Base-by-base conservation (phyloP, 2,113 vertebrate species). In the Aegotheles bennettii region DNA sequence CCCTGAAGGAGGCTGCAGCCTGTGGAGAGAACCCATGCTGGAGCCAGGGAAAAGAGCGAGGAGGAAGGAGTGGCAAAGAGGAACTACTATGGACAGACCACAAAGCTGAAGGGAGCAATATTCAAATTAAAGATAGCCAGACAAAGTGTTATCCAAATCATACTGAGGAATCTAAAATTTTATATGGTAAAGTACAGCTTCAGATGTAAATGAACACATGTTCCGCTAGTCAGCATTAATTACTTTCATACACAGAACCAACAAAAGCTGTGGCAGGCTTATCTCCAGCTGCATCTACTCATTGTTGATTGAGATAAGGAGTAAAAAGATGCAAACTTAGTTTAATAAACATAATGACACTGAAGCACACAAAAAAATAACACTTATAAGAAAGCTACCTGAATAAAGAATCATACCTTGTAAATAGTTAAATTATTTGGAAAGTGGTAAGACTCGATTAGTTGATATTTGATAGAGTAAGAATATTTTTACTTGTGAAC, bases 1-100 rank as follows among this genome's bases (percentile, higher is more conserved):
- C 33, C 21, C 28, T 36, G 51, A 60, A 60, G 19, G 11, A 21
- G 23, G 1, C 19, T 59, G 38, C 36, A 92, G 40, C 7, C 15
- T 2, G 0, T 18, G 24, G 29, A 85, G 8, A 60, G 12, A 23
- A 13, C 18, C 6, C 16, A 6, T 0, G 4, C 35, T 80, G 24
- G 21, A 25, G 11, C 12, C 43, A 13, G 19, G 4, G 3, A 42
- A 64, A 77, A 54, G 12, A 2, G 12, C 4, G 10, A 90, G 14
- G 6, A 48, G 19, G n/a, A 89, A 60, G 17, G 15, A 75, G 6
- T 2, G 3, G 29, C 26, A 87, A n/a, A 68, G 47, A 35, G 15
- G 19, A 80, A 43, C 7, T 48, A 23, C 25, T 50, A 10, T 4
- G 4, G 19, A 70, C 13, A 50, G 26, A 56, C 12, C 3, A 1